phyloP scores from a whole-genome alignment of 2,888 invertebrate species.

The Sarcophaga rosellei region DNA sequence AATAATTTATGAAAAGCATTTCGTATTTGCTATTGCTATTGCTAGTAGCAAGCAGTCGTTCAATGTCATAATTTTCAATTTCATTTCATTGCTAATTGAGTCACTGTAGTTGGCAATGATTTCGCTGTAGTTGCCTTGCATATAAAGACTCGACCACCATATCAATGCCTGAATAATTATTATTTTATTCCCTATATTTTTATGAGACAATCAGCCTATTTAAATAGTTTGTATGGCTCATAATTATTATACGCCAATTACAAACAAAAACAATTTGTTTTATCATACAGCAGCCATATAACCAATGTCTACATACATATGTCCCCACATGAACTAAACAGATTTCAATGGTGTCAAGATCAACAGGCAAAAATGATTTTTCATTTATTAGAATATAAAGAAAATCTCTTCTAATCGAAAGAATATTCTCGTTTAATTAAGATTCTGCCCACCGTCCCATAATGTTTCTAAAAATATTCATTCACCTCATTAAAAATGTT shows the following conservation, averaged over 20 bases:
- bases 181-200: too few species aligned
- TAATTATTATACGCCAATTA: not conserved
- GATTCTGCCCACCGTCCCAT: not conserved
- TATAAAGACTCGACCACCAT: not conserved
- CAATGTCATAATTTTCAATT: not conserved
- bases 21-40: not conserved
- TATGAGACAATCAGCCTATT: conserved; percentile 1
- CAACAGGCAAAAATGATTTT: not conserved
- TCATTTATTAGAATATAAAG: not conserved
- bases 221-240: conserved; percentile 15
- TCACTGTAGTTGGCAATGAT: not conserved
- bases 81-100: not conserved
- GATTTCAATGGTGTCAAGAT: conserved; percentile 47
- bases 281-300: too few species aligned
- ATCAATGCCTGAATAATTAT: conserved; percentile 20
- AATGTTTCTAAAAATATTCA: not conserved
- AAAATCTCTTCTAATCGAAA: conserved; percentile 8
- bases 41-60: not conserved
- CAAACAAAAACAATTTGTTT: too few species aligned
- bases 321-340: not conserved
- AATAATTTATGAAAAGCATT: not conserved
- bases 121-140: not conserved
- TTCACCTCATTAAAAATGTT: conserved; percentile 27
- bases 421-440: conserved; percentile 50
- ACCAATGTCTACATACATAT: not conserved